phyloP scores from a whole-genome alignment of 2,113 vertebrate genomes.

The Nothobranchius kuhntae region DNA sequence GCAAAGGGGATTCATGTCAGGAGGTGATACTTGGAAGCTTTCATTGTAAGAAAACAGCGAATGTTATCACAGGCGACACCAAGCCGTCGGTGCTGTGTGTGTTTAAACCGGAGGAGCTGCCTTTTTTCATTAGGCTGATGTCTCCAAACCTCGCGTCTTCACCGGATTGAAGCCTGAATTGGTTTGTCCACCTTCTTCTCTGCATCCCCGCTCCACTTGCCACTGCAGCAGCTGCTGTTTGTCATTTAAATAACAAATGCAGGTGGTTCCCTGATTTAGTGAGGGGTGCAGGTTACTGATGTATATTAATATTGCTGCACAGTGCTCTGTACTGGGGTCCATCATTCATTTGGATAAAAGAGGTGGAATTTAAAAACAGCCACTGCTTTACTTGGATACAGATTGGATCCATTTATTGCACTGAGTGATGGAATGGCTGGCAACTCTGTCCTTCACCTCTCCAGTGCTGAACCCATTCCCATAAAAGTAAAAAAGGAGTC shows the following conservation, averaged over 20 bases:
- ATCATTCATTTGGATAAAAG: conserved; percentile 87
- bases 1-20: background rate
- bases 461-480: conserved; percentile 67
- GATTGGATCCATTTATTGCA: conserved; percentile 86
- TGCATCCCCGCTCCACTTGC: conserved; percentile 48
- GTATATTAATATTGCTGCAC: conserved; percentile 83
- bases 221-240: conserved; percentile 68
- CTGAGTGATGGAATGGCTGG: conserved; percentile 81
- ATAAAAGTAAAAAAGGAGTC: conserved; percentile 76
- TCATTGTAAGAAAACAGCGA: conserved; percentile 11
- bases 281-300: conserved; percentile 78
- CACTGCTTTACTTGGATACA: conserved; percentile 83
- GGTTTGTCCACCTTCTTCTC: conserved; percentile 77
- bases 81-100: conserved; percentile 39
- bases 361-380: conserved; percentile 85
- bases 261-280: conserved; percentile 81
- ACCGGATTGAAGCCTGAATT: conserved; percentile 80
- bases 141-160: conserved; percentile 62
- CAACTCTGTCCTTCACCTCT: conserved; percentile 82
- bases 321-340: conserved; percentile 74
- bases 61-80: conserved; percentile 44
- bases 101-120: conserved; percentile 60
- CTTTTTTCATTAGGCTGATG: conserved; percentile 80
- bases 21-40: background rate
- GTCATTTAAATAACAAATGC: conserved; percentile 86